phyloP scores from a whole-genome alignment of 2,113 vertebrate genomes.

The western clawed frog (Xenopus tropicalis) region UCB_Xtro_10.0 CM004449.2:5358001-5358500 shows the following conservation, averaged over 20 bases:
- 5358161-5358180: background rate
- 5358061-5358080: too few species aligned
- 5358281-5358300: constrained; percentile 7
- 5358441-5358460: background rate
- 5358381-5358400: constrained; percentile 3
- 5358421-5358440: background rate
- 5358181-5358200: background rate
- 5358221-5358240: background rate
- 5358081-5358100: background rate
- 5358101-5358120: background rate
- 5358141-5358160: background rate
- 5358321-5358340: background rate
- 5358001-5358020: too few species aligned
- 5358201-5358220: background rate
- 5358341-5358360: constrained; percentile 5
- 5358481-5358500: constrained; percentile 22
- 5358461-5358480: constrained; percentile 13
- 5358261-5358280: background rate
- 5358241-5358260: background rate
- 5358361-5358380: background rate
- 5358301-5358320: background rate
- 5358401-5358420: background rate
- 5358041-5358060: too few species aligned
- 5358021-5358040: too few species aligned
- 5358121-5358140: background rate